Evolutionary conservation across 2,797 vertebrate genomes (phyloP), one percentile per base, ranked within the genome.

Genomic region (Acanthornis magna): DNA sequence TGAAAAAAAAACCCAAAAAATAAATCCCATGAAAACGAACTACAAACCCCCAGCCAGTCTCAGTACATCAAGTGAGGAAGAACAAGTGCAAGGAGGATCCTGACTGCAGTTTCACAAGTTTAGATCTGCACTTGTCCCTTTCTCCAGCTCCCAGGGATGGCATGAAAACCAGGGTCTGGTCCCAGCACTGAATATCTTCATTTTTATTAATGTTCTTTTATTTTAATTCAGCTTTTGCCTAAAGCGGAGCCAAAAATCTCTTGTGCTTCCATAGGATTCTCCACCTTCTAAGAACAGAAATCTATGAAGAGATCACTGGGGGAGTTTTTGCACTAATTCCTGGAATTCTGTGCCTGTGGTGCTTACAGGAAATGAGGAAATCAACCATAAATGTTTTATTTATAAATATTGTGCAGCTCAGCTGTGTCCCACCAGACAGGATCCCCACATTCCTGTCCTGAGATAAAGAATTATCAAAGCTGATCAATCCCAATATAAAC

Each of bases 1-100:
- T 73, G 43, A 79, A 79, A 47, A 5, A 5, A 29, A 34, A 1
- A 4, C 26, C 6, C 3, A 0, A 10, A 66, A 51, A 27, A 21
- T 19, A 85, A 50, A 40, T 5, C 5, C 20, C 8, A 34, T 14
- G 9, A 11, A 85, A 73, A 50, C 16, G 72, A 76, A 16, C 3
- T 4, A 38, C 40, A 45, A 38, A 27, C 0, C 0, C 5, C 17
- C 16, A 71, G 30, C 1, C 13, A 43, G 16, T 7, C 26, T 42
- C 18, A 29, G 5, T 3, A 13, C 2, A 23, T 38, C 11, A 5
- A 43, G 12, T 5, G 15, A 42, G 45, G 45, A 63, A 68, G 54
- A 68, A 2, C 7, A 61, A 61, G 47, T 5, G 11, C n/a, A 55
- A 88, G 43, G 5, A 9, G 34, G 42, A 45, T 38, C 32, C 57